phyloP scores from a whole-genome alignment of 2,888 invertebrate species.

The Colletes collaris region DNA sequence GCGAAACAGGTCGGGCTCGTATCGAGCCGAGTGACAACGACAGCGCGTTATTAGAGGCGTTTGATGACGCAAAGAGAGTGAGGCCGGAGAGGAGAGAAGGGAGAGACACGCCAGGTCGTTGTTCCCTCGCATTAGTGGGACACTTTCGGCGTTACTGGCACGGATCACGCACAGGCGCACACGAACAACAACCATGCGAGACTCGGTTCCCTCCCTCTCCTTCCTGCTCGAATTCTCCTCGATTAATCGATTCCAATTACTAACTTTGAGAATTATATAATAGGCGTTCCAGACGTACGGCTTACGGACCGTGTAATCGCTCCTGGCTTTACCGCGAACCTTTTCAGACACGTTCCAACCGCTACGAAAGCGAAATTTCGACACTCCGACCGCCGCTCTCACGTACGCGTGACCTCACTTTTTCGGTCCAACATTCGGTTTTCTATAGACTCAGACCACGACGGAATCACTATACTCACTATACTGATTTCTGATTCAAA shows the following conservation, averaged over 20 bases:
- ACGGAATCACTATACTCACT: too few species aligned
- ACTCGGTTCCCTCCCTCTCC: slow-evolving; percentile 26
- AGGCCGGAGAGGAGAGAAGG: slow-evolving; percentile 38
- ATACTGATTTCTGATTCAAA: too few species aligned
- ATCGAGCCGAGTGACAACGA: slow-evolving; percentile 68
- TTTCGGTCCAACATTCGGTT: too few species aligned
- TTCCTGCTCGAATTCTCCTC: slow-evolving; percentile 40
- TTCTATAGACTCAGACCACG: too few species aligned
- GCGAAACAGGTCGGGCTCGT: slow-evolving; percentile 68
- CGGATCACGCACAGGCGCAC: slow-evolving; percentile 67
- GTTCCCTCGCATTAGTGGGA: slow-evolving; percentile 75
- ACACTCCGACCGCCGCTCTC: too few species aligned
- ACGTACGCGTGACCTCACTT: too few species aligned
- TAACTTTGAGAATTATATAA: slow-evolving; percentile 54
- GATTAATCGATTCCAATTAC: slow-evolving; percentile 61
- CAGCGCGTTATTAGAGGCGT: slow-evolving; percentile 71
- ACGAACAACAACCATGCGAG: slow-evolving; percentile 30
- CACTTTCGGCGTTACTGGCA: slow-evolving; percentile 79
- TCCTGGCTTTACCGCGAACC: not conserved
- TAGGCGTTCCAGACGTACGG: slow-evolving; percentile 16
- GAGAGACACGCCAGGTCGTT: slow-evolving; percentile 74
- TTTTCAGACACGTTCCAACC: too few species aligned
- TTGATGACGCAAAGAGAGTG: slow-evolving; percentile 68
- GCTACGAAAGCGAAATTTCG: too few species aligned
- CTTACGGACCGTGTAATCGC: not conserved